Base-by-base conservation (phyloP, 92 coral and sea anemone species). In the Epizoanthus rinbou region DNA sequence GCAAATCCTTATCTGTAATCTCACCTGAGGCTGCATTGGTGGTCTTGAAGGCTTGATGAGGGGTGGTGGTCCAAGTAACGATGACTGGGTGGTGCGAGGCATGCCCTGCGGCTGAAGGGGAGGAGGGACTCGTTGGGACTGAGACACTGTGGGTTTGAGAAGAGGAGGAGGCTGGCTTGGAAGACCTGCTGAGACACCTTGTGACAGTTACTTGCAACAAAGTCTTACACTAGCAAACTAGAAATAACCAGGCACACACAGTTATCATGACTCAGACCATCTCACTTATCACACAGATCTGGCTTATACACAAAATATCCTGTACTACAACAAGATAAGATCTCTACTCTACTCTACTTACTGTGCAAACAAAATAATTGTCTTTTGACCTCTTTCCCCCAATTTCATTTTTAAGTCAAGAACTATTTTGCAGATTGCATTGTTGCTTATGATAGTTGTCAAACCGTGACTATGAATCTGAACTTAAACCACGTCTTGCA, bases 1-100 rank as follows among this genome's bases (percentile, higher is more conserved):
- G 15, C 2, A 54, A 24, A 45, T 54, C 57, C 57, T 45, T 15
- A 22, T 64, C 9, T 17, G 5, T 37, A 67, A 10, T 35, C 86
- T 73, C 25, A 93, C 98, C 91, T 89, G 98, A 18, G 94, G 92
- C 28, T 87, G 98, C 84, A 93, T 76, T 3, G 94, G 88, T 19
- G 88, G 85, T 74, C 95, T 86, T 66, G 97, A 85, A 18, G 99
- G 99, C 73, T 94, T 96, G 63, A 96, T 94, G 63, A 96, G 94
- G 6, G 99, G 99, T 9, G 99, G 99, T 3, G 99, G 99, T 1
- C 98, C 97, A 22, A 90, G 98, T 18, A 94, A 91, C 0, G 93
- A 93, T 13, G 87, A 86, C 84, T 90, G 98, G 58, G 73, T 85
- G 17, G 91, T 76, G 3, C 95, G 88, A 14, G 95, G 89, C 11